Conservation (phyloP, 2,113 vertebrate species). For the Corvus moneduloides region DNA sequence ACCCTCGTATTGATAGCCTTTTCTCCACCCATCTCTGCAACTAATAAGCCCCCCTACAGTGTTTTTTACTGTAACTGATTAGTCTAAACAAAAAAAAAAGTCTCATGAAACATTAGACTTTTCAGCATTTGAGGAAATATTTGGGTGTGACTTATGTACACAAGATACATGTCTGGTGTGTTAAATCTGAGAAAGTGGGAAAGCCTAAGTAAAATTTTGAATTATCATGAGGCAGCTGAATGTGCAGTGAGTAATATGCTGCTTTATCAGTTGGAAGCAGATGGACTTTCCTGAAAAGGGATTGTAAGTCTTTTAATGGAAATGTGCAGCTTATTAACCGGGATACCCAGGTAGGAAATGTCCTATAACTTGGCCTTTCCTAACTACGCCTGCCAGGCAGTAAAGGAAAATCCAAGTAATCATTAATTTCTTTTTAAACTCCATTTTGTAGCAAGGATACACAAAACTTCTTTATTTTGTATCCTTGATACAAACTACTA, state of each 20-base stretch:
- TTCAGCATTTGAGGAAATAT: background rate
- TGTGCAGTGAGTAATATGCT: background rate
- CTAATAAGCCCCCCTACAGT: background rate
- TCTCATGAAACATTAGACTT: background rate
- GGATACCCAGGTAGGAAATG: background rate
- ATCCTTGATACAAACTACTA: background rate
- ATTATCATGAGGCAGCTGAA: background rate
- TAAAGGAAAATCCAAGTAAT: background rate
- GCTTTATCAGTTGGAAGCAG: slow-evolving; percentile 29
- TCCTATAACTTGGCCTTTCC: background rate
- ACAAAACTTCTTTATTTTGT: background rate
- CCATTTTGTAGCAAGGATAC: background rate
- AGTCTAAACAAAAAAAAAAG: background rate
- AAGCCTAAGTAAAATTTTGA: background rate
- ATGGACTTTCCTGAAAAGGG: background rate
- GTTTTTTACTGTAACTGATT: background rate
- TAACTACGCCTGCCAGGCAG: background rate
- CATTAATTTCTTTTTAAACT: background rate
- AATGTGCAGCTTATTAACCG: background rate
- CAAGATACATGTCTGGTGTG: background rate
- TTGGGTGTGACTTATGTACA: background rate
- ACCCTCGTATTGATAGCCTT: rapidly evolving
- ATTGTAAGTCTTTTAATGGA: background rate
- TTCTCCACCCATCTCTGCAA: background rate
- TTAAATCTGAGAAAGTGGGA: background rate